Percentiles rank a stretch among this genome's conserved stretches.
Conservation (phyloP, 2,888 invertebrate species). For the Lacanobia oleracea region DNA sequence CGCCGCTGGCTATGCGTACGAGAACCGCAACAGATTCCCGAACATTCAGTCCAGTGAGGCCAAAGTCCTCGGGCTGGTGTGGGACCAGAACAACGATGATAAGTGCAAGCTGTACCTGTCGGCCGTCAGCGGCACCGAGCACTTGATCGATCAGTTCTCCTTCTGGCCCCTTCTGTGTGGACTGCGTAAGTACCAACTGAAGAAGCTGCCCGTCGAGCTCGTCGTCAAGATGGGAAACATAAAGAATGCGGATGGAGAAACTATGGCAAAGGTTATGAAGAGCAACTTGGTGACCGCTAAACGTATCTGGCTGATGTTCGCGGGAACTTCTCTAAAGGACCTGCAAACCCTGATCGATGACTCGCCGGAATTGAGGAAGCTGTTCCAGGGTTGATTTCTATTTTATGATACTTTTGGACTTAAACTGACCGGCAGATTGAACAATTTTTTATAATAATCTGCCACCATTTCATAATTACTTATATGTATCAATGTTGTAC, state of each 20-base stretch:
- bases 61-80: conserved; percentile 69
- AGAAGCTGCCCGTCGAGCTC: conserved; percentile 72
- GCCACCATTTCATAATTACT: conserved; percentile 50
- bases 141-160: conserved; percentile 75
- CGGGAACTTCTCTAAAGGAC: conserved; percentile 59
- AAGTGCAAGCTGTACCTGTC: conserved; percentile 74
- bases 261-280: conserved; percentile 70
- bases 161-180: conserved; percentile 77
- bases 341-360: conserved; percentile 57
- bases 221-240: conserved; percentile 76
- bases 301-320: conserved; percentile 71
- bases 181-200: conserved; percentile 73
- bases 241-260: conserved; percentile 71
- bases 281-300: conserved; percentile 61
- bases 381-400: conserved; percentile 47
- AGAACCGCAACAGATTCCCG: conserved; percentile 73
- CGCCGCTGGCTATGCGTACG: conserved; percentile 75
- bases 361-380: conserved; percentile 61
- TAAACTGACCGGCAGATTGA: conserved; percentile 54
- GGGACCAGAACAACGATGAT: conserved; percentile 69
- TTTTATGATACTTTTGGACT: neutral
- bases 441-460: conserved; percentile 53
- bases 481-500: conserved; percentile 31
- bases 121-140: conserved; percentile 76
- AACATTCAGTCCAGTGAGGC: conserved; percentile 72